Conservation (phyloP, 2,888 invertebrate genomes). For the Julus scandinavius region DNA sequence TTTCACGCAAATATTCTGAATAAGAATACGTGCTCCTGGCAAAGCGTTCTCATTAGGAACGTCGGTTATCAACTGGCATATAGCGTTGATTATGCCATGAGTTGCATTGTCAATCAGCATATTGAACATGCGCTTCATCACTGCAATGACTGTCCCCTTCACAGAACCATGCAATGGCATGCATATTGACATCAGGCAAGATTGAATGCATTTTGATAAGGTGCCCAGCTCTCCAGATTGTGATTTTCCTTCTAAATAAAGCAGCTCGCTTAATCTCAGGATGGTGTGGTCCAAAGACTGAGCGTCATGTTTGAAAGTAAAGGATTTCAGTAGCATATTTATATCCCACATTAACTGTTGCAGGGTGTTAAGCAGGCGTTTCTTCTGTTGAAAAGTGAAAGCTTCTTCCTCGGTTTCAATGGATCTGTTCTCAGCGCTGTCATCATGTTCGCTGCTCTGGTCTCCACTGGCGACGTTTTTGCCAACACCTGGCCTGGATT, state of each 20-base stretch:
- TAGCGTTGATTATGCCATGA: slow-evolving; percentile 62
- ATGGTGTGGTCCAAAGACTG: slow-evolving; percentile 66
- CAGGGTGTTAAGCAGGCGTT: background rate
- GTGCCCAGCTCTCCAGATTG: background rate
- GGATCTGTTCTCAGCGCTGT: background rate
- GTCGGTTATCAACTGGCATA: background rate
- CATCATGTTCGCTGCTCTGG: background rate
- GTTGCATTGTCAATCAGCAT: slow-evolving; percentile 63
- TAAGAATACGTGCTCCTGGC: slow-evolving; percentile 63
- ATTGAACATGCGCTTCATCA: slow-evolving; percentile 67
- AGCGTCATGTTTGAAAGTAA: slow-evolving; percentile 66
- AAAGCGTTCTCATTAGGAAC: background rate
- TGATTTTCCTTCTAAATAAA: background rate
- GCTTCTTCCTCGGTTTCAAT: background rate
- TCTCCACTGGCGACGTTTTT: background rate
- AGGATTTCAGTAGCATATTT: slow-evolving; percentile 65
- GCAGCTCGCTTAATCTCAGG: slow-evolving; percentile 64
- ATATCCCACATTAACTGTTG: slow-evolving; percentile 62
- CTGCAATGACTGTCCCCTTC: slow-evolving; percentile 64
- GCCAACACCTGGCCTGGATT: background rate
- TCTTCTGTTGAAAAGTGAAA: background rate
- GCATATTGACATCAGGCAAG: slow-evolving; percentile 62
- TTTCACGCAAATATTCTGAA: slow-evolving; percentile 67
- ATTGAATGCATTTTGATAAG: background rate
- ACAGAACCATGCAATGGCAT: slow-evolving; percentile 67